Conservation (phyloP, 1,140 invertebrate genomes). For the Nilaparvata lugens region DNA sequence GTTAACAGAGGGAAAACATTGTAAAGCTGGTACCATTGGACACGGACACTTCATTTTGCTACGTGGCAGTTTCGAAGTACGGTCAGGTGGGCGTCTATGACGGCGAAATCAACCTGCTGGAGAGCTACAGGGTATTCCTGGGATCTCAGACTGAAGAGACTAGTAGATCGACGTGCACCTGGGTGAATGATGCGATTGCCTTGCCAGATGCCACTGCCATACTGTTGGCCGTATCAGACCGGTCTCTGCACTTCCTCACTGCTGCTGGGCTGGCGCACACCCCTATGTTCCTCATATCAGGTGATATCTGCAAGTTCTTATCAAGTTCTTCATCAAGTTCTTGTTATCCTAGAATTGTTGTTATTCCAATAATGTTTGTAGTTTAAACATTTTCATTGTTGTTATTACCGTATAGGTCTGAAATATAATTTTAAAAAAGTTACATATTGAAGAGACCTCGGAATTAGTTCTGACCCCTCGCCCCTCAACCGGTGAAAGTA, state of each 20-base stretch:
- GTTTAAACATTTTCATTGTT: no score
- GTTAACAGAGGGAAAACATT: slow-evolving; percentile 43
- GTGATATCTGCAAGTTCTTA: slow-evolving; percentile 26
- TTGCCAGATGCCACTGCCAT: slow-evolving; percentile 40
- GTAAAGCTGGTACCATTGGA: slow-evolving; percentile 43
- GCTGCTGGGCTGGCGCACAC: slow-evolving; percentile 40
- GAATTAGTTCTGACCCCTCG: no score
- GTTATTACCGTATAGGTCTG: no score
- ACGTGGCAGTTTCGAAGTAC: slow-evolving; percentile 41
- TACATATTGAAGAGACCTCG: no score
- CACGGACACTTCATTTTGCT: slow-evolving; percentile 41
- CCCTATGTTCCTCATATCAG: slow-evolving; percentile 40
- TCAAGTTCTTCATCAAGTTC: no score
- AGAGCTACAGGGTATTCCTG: slow-evolving; percentile 36
- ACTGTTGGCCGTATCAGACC: slow-evolving; percentile 39
- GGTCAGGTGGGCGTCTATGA: slow-evolving; percentile 44
- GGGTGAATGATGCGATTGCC: slow-evolving; percentile 47
- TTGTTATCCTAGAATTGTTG: no score
- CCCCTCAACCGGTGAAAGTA: no score
- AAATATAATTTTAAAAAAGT: no score
- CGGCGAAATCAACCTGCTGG: slow-evolving; percentile 37
- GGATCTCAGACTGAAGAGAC: not conserved
- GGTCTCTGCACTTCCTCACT: slow-evolving; percentile 44
- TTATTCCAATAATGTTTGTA: no score
- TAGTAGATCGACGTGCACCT: slow-evolving; percentile 37